These are phyloP conservation scores for Sciurus vulgaris DNA, from an alignment of 2,797 vertebrate genomes.

Conservation along the genomic window DNA sequence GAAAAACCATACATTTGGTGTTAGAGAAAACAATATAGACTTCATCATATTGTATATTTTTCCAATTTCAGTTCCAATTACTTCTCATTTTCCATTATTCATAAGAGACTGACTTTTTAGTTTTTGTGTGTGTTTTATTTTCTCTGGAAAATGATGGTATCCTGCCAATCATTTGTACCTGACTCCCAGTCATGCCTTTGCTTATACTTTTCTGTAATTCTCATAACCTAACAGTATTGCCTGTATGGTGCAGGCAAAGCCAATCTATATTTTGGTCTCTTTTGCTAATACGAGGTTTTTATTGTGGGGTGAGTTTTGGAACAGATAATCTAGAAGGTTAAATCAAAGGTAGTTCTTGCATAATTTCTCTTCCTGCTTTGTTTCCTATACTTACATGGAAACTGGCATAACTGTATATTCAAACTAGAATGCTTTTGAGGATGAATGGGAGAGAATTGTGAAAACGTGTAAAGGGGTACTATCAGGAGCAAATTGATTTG, in stretches of 20 bases:
- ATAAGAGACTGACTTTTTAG: not conserved
- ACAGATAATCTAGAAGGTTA: constrained; percentile 8
- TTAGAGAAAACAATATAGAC: not conserved
- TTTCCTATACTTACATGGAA: constrained; percentile 8
- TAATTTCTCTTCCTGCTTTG: constrained; percentile 50
- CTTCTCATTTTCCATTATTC: not conserved
- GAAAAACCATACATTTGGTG: not conserved
- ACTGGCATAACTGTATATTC: not conserved
- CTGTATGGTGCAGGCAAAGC: not conserved
- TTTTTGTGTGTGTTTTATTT: not conserved
- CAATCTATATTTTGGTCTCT: constrained; percentile 11
- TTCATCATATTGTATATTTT: not conserved
- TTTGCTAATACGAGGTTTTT: constrained; percentile 36
- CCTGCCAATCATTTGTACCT: not conserved
- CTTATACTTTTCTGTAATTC: not conserved
- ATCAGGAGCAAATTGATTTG: constrained; percentile 39
- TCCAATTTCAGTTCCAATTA: not conserved
- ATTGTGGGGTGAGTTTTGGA: not conserved
- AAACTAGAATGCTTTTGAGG: constrained; percentile 51
- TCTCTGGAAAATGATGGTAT: not conserved
- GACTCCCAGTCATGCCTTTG: constrained; percentile 9
- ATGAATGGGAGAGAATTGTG: not conserved
- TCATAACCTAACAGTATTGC: not conserved
- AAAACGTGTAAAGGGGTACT: constrained; percentile 16
- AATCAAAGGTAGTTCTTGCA: not conserved